Evolutionary conservation across 2,797 vertebrate genomes (phyloP).

Genomic region (Esox masquinongy): DNA sequence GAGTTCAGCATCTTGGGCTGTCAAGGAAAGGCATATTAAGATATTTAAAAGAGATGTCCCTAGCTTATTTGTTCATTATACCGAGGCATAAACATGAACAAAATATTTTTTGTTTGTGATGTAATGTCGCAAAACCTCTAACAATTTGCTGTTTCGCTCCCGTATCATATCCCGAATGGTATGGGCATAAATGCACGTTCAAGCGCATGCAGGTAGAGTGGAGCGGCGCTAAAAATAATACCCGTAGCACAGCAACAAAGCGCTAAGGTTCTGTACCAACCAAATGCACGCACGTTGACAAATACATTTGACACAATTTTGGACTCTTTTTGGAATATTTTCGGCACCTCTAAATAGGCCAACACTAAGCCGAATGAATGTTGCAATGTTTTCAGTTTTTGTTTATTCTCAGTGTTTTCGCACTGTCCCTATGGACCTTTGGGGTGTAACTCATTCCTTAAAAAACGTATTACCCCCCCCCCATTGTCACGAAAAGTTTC

Average conservation of each 20-base stretch:
- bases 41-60: background rate
- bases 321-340: too few species aligned
- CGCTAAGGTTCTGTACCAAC: constrained; percentile 8
- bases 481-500: too few species aligned
- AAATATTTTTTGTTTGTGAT: constrained; percentile 21
- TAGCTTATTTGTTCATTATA: background rate
- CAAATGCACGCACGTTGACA: background rate
- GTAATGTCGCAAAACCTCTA: constrained; percentile 53
- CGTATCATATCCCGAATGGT: constrained; percentile 37
- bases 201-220: constrained; percentile 32
- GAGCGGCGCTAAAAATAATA: constrained; percentile 62
- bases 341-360: background rate
- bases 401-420: constrained; percentile 16
- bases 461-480: too few species aligned
- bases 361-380: background rate
- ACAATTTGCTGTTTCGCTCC: constrained; percentile 37
- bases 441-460: too few species aligned
- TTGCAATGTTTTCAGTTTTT: constrained; percentile 15
- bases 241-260: constrained; percentile 58
- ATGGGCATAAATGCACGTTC: constrained; percentile 46
- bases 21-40: background rate
- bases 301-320: background rate
- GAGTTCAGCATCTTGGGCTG: background rate
- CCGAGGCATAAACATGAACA: background rate
- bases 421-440: constrained; percentile 18